Evolutionary conservation across 2,113 vertebrate species (phyloP).

Genomic region (Nerophis ophidion): DNA sequence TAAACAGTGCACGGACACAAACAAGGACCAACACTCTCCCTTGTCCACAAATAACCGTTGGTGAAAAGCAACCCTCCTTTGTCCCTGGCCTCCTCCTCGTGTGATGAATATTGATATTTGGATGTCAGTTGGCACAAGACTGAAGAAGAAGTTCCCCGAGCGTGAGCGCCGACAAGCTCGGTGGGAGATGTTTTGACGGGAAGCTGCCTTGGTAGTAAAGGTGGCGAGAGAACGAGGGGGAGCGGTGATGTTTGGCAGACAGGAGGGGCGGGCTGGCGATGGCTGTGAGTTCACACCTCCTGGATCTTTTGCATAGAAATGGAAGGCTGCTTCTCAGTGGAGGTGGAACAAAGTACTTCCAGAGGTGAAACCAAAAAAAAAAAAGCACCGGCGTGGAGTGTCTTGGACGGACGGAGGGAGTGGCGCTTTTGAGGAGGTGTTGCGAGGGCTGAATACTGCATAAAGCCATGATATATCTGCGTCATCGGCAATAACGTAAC

Average conservation of each 20-base stretch:
- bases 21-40: slow-evolving; percentile 34
- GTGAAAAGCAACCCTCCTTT: slow-evolving; percentile 43
- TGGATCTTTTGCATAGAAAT: slow-evolving; percentile 75
- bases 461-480: slow-evolving; percentile 39
- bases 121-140: slow-evolving; percentile 50
- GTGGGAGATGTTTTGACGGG: slow-evolving; percentile 27
- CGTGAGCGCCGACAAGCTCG: slow-evolving; percentile 33
- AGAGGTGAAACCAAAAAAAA: slow-evolving; percentile 48
- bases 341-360: slow-evolving; percentile 61
- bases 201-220: slow-evolving; percentile 58
- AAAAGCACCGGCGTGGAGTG: slow-evolving; percentile 65
- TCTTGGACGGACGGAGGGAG: slow-evolving; percentile 26
- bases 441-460: slow-evolving; percentile 58
- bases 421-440: slow-evolving; percentile 13
- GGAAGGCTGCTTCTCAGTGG: slow-evolving; percentile 62
- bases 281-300: slow-evolving; percentile 58
- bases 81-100: slow-evolving; percentile 36
- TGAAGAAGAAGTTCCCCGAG: slow-evolving; percentile 27
- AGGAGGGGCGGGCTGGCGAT: slow-evolving; percentile 14
- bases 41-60: slow-evolving; percentile 23
- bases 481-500: slow-evolving; percentile 39
- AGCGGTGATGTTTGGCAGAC: slow-evolving; percentile 37
- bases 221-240: slow-evolving; percentile 9
- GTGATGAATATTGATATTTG: slow-evolving; percentile 1
- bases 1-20: slow-evolving; percentile 67